Evolutionary conservation across 1,140 invertebrate species (phyloP), one percentile per base, ranked within the genome.

Genomic region (Drosophila littoralis): DNA sequence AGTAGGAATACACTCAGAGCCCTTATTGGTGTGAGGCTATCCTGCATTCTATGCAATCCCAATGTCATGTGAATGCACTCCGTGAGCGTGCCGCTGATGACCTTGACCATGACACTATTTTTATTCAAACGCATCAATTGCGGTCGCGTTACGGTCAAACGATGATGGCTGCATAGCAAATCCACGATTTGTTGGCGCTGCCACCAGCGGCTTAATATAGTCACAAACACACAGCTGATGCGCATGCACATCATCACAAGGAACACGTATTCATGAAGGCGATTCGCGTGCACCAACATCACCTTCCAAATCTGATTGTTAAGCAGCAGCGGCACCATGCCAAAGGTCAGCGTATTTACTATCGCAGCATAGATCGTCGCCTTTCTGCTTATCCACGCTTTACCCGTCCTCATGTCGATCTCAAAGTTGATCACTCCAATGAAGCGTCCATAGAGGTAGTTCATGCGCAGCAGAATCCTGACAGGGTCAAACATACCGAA

Each of bases 261-360:
- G 9, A 86, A 77, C 5, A 86, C 66, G 6, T 77, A 73, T 7
- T 82, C 60, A 12, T 82, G 64, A 7, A 86, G 42, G 0, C 15
- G 8, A 17, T 64, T 66, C 0, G 57, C 43, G 0, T 36, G 10
- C 5, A 0, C 7, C 15, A 50, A 48, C 1, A 57, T n/a, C 0
- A 12, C 0, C 9, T 17, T 5, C 38, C 65, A 8, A 0, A 59
- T 17, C 0, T 33, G 35, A 9, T 15, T 28, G 10, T 7, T 38
- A 0, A 68, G 0, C 5, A 57, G 0, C 12, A 65, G 1, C 0
- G 33, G 48, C 7, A 88, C 28, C 17, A 77, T n/a, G 7, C 17
- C 12, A 5, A 60, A 55, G 48, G 33, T 13, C 9, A 48, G 32
- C 1, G 35, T 1, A 28, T 54, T 61, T 12, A 50, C n/a, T 1